Evolutionary conservation across 2,888 invertebrate genomes (phyloP), one percentile per base, ranked within the genome.

Genomic region (Mantis religiosa): DNA sequence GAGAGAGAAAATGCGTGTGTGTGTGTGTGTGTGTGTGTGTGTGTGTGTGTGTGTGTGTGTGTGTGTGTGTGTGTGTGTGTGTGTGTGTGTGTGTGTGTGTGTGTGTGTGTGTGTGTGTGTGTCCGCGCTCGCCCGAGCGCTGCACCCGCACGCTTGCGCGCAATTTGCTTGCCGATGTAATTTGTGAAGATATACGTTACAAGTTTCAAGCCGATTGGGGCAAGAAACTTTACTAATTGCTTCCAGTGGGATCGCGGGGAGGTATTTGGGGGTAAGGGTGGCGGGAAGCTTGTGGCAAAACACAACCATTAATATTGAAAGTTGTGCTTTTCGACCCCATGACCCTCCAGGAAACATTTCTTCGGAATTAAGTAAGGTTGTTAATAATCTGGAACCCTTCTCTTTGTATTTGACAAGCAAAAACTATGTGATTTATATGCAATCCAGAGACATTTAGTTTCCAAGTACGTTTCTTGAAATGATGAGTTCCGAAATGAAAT

Each of bases 171-270:
- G 88, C 25, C 28, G 28, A 54, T 30, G 88, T 88, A 83, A 84
- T 88, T 88, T 84, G 84, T 88, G 84, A 89, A 89, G 90, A 90
- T 90, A 89, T 90, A 90, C 88, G 89, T 89, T 89, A 87, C 85
- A 90, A 89, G 88, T 90, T 89, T 88, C 87, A 88, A 88, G 88
- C 85, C 89, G 88, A 90, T 88, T 89, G 88, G 87, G 47, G 83
- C 84, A 89, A 90, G 89, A 90, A 90, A 90, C 85, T 90, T 90
- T 85, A 85, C 84, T 89, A 90, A 90, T 90, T 89, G 88, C 90
- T 89, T 89, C 88, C 88, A 89, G 28, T 83, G 83, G 83, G 47
- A 30, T 88, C 27, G 71, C 83, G 41, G 83, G 14, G 41, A 41
- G 12, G 41, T 41, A 41, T 41, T 41, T 41, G 41, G 41, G 41